Evolutionary conservation across 2,888 invertebrate genomes (phyloP).

Genomic region (Lomographa bimaculata): DNA sequence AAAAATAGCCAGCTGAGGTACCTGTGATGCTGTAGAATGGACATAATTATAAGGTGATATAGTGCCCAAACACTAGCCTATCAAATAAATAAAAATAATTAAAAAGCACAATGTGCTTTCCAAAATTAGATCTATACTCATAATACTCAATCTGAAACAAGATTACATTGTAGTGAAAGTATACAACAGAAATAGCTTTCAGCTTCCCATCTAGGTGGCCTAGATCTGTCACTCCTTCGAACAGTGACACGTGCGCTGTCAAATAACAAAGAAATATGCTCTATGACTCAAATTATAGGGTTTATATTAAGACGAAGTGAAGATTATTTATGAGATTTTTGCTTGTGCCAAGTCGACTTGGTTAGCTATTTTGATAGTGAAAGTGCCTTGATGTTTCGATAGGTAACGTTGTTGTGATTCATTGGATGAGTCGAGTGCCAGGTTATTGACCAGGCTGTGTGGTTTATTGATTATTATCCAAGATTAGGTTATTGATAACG

Average conservation of each 20-base stretch:
- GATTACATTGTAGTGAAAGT: no score
- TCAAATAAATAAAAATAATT: no score
- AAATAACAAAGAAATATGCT: constrained; percentile 6
- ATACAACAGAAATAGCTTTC: constrained; percentile 16
- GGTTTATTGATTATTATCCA: no score
- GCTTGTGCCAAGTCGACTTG: constrained; percentile 28
- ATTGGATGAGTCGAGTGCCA: constrained; percentile 2
- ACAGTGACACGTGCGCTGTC: constrained; percentile 14
- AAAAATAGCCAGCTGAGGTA: no score
- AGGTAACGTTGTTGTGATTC: constrained; percentile 18
- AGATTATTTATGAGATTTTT: constrained; percentile 13
- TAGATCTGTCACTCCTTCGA: constrained; percentile 24
- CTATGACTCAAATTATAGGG: neutral
- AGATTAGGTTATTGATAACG: no score
- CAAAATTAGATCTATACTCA: no score
- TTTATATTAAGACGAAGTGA: constrained; percentile 13
- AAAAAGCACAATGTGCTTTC: no score
- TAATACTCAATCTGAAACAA: no score
- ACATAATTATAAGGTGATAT: no score
- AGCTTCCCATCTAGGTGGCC: constrained; percentile 23
- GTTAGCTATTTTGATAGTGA: constrained; percentile 31
- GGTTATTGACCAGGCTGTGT: constrained; percentile 27
- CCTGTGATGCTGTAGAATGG: no score
- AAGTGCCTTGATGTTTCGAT: constrained; percentile 29
- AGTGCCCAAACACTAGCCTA: no score